These are phyloP conservation scores for Spicauda simplicius DNA, from an alignment of 2,888 invertebrate species.

Conservation along the genomic window DNA sequence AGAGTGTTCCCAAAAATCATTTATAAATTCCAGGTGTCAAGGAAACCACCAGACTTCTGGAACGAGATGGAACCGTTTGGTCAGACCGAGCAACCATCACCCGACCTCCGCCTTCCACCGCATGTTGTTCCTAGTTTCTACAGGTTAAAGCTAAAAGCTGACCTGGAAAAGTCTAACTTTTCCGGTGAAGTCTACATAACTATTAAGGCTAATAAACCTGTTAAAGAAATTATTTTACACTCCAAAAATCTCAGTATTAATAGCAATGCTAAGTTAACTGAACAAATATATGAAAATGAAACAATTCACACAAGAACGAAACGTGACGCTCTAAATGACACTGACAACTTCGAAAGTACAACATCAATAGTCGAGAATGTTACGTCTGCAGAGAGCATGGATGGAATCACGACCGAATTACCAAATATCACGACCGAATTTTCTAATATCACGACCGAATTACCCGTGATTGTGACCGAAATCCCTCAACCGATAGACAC, in stretches of 20 bases:
- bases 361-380: constrained; percentile 8
- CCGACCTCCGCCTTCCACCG: constrained; percentile 73
- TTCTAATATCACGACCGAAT: not conserved
- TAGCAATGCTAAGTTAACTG: constrained; percentile 68
- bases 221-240: constrained; percentile 79
- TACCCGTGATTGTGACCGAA: constrained; percentile 41
- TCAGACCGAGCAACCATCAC: constrained; percentile 54
- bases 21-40: constrained; percentile 54
- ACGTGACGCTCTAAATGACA: constrained; percentile 48
- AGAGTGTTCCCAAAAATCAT: constrained; percentile 10
- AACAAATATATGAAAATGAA: constrained; percentile 74
- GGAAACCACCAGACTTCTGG: constrained; percentile 66
- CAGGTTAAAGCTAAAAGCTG: constrained; percentile 81
- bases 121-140: constrained; percentile 84
- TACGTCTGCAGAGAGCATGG: constrained; percentile 38
- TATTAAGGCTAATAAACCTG: constrained; percentile 63
- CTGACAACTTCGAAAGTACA: constrained; percentile 15
- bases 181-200: constrained; percentile 78
- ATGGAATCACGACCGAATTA: constrained; percentile 6
- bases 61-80: constrained; percentile 74
- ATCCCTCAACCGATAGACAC: constrained; percentile 44
- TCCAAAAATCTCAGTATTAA: constrained; percentile 74
- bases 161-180: constrained; percentile 73
- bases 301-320: constrained; percentile 55
- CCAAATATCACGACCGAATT: constrained; percentile 9